phyloP scores from a whole-genome alignment of 2,113 vertebrate species.

The Taxidea taxus region DNA sequence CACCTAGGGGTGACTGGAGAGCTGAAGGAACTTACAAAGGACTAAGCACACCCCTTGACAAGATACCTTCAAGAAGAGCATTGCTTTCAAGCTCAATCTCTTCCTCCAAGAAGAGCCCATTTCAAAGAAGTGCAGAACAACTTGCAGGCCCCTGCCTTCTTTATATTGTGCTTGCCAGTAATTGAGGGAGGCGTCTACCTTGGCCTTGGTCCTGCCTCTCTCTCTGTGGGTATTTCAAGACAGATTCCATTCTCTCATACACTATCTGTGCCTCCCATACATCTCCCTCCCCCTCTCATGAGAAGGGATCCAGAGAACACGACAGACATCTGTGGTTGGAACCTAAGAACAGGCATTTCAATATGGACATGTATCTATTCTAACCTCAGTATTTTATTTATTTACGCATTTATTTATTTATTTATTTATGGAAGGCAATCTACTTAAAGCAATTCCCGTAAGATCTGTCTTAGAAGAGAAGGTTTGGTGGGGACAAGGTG shows the following conservation, averaged over 20 bases:
- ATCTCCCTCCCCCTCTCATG: background rate
- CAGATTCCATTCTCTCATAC: background rate
- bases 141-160: background rate
- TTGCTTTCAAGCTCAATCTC: background rate
- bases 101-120: background rate
- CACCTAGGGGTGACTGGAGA: background rate
- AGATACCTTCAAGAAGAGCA: background rate
- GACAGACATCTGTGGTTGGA: background rate
- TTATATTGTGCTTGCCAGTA: background rate
- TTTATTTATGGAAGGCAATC: slow-evolving; percentile 77
- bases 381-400: slow-evolving; percentile 74
- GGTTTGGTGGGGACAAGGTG: slow-evolving; percentile 84
- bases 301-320: background rate
- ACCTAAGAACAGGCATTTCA: background rate
- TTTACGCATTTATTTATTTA: slow-evolving; percentile 78
- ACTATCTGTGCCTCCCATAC: background rate
- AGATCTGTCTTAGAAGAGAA: slow-evolving; percentile 81
- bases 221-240: background rate
- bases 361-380: slow-evolving; percentile 72
- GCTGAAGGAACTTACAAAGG: background rate
- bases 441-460: slow-evolving; percentile 81
- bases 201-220: background rate
- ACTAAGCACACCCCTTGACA: background rate
- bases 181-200: background rate
- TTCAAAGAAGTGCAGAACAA: background rate